phyloP scores from a whole-genome alignment of 2,888 invertebrate genomes.

The Zaprionus lineosus region DNA sequence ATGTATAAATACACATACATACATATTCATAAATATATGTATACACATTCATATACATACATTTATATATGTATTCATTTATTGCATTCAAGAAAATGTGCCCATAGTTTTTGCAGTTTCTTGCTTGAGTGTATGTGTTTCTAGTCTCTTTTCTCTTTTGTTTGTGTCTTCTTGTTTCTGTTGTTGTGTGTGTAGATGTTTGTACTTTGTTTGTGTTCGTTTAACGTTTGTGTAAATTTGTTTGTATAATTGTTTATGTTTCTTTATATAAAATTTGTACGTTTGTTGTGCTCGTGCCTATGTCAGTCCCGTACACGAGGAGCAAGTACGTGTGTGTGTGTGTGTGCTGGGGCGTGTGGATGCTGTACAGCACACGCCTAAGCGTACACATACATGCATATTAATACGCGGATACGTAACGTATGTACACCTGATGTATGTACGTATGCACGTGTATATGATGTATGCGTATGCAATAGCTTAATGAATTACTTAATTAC shows the following conservation, averaged over 20 bases:
- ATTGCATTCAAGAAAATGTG: conserved; percentile 51
- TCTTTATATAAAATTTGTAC: background rate
- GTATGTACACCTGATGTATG: background rate
- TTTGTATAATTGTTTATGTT: conserved; percentile 12
- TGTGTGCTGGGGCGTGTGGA: background rate
- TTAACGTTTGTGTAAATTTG: conserved; percentile 9
- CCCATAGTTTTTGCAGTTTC: conserved; percentile 21
- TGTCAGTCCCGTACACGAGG: no score
- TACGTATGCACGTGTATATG: background rate
- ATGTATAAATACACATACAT: background rate
- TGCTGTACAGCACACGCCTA: conserved; percentile 14
- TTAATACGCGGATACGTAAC: background rate
- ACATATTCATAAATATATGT: conserved; percentile 8
- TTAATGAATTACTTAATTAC: conserved; percentile 2
- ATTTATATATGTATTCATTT: conserved; percentile 11
- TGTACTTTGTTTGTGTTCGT: conserved; percentile 3
- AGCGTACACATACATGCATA: conserved; percentile 4
- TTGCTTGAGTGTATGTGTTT: no score
- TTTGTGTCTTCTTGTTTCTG: no score
- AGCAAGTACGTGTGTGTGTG: no score
- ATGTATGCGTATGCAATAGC: conserved; percentile 26
- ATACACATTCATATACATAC: no score
- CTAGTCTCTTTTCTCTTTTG: background rate
- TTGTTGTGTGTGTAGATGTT: conserved; percentile 9
- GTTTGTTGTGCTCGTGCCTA: conserved; percentile 3